phyloP scores from a whole-genome alignment of 2,888 invertebrate species.

The Sesia bembeciformis region DNA sequence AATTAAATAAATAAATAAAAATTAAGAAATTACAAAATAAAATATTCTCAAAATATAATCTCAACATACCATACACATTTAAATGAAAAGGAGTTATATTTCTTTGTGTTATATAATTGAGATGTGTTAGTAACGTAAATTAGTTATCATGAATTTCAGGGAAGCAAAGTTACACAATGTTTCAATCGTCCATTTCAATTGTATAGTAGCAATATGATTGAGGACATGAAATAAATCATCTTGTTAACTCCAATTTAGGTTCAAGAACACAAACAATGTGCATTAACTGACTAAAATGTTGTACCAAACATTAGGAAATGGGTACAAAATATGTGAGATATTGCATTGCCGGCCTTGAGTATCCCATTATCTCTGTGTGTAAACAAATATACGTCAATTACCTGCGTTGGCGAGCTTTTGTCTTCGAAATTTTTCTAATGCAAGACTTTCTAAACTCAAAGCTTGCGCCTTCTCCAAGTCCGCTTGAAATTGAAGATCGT shows the following conservation, averaged over 20 bases:
- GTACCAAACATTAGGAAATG: not conserved
- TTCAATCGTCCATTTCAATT: not conserved
- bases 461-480: conserved; percentile 92
- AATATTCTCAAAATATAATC: too few species aligned
- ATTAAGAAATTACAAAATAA: too few species aligned
- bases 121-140: too few species aligned
- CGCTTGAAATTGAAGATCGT: conserved; percentile 88
- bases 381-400: conserved; percentile 61
- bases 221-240: not conserved
- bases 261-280: not conserved
- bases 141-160: too few species aligned
- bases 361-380: conserved; percentile 11
- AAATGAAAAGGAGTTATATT: too few species aligned
- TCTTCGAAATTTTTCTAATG: conserved; percentile 85
- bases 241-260: not conserved
- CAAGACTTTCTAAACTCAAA: conserved; percentile 88
- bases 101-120: too few species aligned
- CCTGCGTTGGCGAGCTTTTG: conserved; percentile 74
- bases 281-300: not conserved
- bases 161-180: too few species aligned
- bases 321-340: not conserved
- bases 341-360: not conserved
- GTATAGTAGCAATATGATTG: not conserved
- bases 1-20: too few species aligned
- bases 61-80: too few species aligned